Conservation (phyloP, 2,113 vertebrate genomes). For the Terrapene triunguis region DNA sequence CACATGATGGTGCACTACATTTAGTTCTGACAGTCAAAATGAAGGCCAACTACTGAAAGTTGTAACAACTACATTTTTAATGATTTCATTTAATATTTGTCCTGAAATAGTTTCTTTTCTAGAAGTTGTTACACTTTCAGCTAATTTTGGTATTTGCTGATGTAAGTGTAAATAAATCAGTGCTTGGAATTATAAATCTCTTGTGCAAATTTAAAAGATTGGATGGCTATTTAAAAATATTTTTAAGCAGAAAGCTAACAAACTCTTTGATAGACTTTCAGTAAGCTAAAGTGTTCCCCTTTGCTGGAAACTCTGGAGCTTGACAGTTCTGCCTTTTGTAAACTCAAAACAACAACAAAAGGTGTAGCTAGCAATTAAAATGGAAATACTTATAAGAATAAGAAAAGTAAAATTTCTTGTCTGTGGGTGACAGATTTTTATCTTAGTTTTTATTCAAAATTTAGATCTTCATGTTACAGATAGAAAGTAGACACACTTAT, state of each 20-base stretch:
- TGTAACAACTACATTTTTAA: not conserved
- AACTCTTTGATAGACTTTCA: not conserved
- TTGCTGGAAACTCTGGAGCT: not conserved
- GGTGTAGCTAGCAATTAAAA: not conserved
- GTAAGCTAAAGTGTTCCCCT: not conserved
- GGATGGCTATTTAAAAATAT: fast-evolving
- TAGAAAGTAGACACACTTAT: not conserved
- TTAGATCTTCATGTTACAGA: not conserved
- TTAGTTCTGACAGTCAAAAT: constrained; percentile 61
- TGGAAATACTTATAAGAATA: fast-evolving
- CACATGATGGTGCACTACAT: constrained; percentile 70
- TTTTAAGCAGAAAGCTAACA: fast-evolving
- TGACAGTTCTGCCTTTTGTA: not conserved
- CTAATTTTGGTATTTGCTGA: not conserved
- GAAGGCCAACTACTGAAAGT: constrained; percentile 33
- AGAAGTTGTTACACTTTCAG: not conserved
- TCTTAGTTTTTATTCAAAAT: not conserved
- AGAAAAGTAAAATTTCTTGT: not conserved
- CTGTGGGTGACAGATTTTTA: fast-evolving
- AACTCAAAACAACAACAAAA: not conserved
- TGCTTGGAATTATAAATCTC: constrained; percentile 1
- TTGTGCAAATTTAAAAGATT: not conserved
- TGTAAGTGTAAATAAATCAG: not conserved
- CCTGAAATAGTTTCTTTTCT: not conserved
- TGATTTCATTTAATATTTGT: not conserved